phyloP scores from a whole-genome alignment of 2,888 invertebrate genomes.

The Caradrina kadenii region DNA sequence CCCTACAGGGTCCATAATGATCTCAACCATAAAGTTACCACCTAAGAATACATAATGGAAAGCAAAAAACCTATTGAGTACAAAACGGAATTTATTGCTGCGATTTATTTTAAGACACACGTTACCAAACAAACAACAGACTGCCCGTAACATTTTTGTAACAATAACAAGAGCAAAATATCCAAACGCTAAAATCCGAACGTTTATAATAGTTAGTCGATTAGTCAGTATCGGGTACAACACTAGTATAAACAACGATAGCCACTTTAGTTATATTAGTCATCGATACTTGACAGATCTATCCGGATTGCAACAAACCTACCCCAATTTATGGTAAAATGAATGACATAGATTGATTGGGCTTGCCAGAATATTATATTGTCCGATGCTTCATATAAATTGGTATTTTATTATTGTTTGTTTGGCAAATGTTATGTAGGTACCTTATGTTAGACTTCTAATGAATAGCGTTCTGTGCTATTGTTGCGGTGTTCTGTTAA shows the following conservation, averaged over 20 bases:
- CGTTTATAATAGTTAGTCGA: slow-evolving; percentile 8
- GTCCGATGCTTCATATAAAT: slow-evolving; percentile 43
- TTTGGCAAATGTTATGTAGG: slow-evolving; percentile 7
- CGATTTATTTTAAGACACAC: neutral
- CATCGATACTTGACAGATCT: slow-evolving; percentile 53
- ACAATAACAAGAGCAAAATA: neutral
- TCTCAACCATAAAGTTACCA: too few relatives aligned
- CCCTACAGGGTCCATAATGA: too few relatives aligned
- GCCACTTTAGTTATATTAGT: slow-evolving; percentile 49
- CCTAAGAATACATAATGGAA: too few relatives aligned
- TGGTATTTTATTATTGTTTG: slow-evolving; percentile 49
- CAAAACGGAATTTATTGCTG: neutral
- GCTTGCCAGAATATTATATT: slow-evolving; percentile 43
- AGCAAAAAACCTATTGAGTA: too few relatives aligned
- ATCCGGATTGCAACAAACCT: slow-evolving; percentile 39
- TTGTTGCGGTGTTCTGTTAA: too few relatives aligned
- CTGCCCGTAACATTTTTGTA: neutral
- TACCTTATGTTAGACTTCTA: neutral
- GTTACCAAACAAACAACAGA: neutral
- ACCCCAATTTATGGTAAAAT: slow-evolving; percentile 45
- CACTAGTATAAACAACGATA: slow-evolving; percentile 44
- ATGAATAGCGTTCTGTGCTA: neutral
- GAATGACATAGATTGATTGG: slow-evolving; percentile 53
- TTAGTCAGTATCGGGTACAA: slow-evolving; percentile 41
- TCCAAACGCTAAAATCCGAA: slow-evolving; percentile 15